Evolutionary conservation across 2,113 vertebrate species (phyloP), one percentile per base, ranked within the genome.

Genomic region (Microcebus tavaratra): DNA sequence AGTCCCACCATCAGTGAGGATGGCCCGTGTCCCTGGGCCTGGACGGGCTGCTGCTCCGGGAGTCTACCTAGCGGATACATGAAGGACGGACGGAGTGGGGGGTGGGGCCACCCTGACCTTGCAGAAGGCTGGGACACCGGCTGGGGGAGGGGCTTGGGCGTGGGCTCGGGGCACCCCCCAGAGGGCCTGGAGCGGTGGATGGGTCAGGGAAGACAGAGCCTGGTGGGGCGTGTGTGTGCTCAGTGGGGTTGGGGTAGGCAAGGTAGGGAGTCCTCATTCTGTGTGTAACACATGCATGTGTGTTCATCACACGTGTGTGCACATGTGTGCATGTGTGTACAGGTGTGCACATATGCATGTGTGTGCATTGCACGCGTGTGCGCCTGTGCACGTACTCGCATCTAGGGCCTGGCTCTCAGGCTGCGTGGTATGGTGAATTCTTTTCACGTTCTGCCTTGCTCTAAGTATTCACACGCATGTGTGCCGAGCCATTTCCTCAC

Each of bases 301-400:
- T 48, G 45, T 48, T 1, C 45, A 48, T 48, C 34, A 15, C 10
- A 4, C 4, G 10, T 53, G 10, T 36, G 63, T 68, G 23, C 17
- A 6, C 21, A 4, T 63, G 3, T 72, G 36, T 18, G 14, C 55
- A 67, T 5, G 10, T 8, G 45, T 45, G 45, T 45, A 39, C 39
- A 39, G 9, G 1, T 45, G 45, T 10, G 45, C 45, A 2, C 8
- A 9, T 1, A 9, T 45, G 45, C 45, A 45, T 48, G 48, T 11
- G 48, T 48, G 45, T 45, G 45, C 45, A 45, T 8, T 45, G 6
- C 10, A 3, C 39, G 36, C 70, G 21, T 1, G 18, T 3, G 23
- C 4, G 27, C 3, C 3, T 4, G 29, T 0, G 23, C 36, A 34
- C 4, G 2, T 1, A 9, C 0, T 25, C 31, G 4, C 1, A 27